Base-by-base conservation (phyloP, 2,888 invertebrate species). In the Rotaria sp. region DNA sequence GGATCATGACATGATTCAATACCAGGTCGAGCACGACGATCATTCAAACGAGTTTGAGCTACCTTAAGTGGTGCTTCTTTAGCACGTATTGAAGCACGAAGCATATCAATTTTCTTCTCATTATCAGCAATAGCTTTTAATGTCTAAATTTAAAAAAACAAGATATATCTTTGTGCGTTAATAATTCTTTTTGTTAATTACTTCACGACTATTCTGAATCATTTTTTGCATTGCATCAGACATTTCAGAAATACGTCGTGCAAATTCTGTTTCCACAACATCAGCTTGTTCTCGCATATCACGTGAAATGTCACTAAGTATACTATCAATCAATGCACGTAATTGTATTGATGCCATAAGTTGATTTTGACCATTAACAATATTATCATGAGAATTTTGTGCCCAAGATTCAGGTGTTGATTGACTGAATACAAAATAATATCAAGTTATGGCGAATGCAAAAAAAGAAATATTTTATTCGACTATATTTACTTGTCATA, bases 321-420 rank as follows among this genome's bases (percentile, higher is more conserved):
- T 94, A 11, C 94, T 93, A 89, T 95, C 94, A 11, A 95, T 92
- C 26, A 94, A 94, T 4, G 90, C 89, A 74, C 95, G 92, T 80
- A 96, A 91, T 88, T 94, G 93, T 18, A 93, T 93, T 0, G 96
- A 95, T 86, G 94, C 94, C 90, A 94, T 94, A 86, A 95, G 93
- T 75, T 94, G 94, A 74, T 93, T 93, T 90, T 96, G 95, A 75
- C 94, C 94, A 88, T 94, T 93, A 55, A 94, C 93, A 74, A 96
- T 92, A 84, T 94, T 94, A 90, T 95, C 94, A 88, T 94, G 93
- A 45, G 95, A 94, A 89, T 94, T 95, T 89, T 94, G 94, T 88
- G 95, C 95, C 95, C 96, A 96, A 88, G 94, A 94, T 88, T 95
- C 94, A 45, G 94, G 94, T 21, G 95, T 94, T 0, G 95, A 95